Evolutionary conservation across 2,888 invertebrate species (phyloP), one percentile per base, ranked within the genome.

Genomic region (Eristalis arbustorum): DNA sequence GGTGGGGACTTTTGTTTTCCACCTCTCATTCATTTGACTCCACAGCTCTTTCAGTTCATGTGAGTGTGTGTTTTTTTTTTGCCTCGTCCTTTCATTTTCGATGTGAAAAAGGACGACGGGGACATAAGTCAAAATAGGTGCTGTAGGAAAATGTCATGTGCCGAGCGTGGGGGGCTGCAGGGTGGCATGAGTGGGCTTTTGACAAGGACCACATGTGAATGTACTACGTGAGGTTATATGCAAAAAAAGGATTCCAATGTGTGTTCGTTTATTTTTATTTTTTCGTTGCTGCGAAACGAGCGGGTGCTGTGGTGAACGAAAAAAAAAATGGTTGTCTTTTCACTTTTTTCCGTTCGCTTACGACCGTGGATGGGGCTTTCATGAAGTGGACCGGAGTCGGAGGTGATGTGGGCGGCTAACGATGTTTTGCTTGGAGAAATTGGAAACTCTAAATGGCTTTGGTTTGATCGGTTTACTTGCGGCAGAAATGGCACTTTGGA

Each of bases 101-200:
- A 18, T 66, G 23, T 62, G 49, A 61, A 71, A 37, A 68, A 59
- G 23, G 31, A 59, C 22, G 59, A n/a, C 31, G 63, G 63, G 73
- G 61, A 68, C 59, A 81, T 77, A 81, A 80, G 85, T 77, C 81
- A 85, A 81, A 85, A 85, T 73, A 85, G 77, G 77, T 82, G 71
- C 74, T 49, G 18, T 49, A 69, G 71, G 59, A 69, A 77, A 75
- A 49, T 81, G 82, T 37, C 81, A 82, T 73, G 68, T 69, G 66
- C 61, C 56, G 34, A 37, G 67, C 37, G 57, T 13, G 14, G 22
- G 14, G 28, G 25, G n/a, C n/a, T n/a, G n/a, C n/a, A n/a, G 34
- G 22, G 56, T 25, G 13, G n/a, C 22, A 14, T 78, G 63, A n/a
- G 18, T 18, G 49, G 1, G 68, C 49, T 64, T 76, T 40, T 68